These are phyloP conservation scores for Spondyliosoma cantharus DNA, from an alignment of 2,797 vertebrate species.

Conservation along the genomic window DNA sequence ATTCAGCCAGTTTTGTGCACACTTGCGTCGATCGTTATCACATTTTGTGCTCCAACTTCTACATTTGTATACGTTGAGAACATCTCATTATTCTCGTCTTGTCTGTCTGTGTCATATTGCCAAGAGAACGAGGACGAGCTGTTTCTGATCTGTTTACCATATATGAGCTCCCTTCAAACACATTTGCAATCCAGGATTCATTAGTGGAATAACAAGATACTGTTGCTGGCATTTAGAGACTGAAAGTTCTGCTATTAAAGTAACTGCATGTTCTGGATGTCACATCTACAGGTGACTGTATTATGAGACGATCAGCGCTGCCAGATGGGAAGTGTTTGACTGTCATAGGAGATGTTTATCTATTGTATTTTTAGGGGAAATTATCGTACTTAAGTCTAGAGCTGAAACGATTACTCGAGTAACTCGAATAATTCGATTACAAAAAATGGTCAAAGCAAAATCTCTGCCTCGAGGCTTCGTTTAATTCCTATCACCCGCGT, in stretches of 20 bases:
- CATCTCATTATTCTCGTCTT: constrained; percentile 6
- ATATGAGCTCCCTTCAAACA: constrained; percentile 6
- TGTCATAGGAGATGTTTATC: no score
- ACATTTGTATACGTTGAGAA: constrained; percentile 26
- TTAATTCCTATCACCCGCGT: no score
- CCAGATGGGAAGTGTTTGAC: no score
- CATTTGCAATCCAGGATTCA: constrained; percentile 1
- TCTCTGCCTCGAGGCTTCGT: no score
- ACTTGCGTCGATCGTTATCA: neutral
- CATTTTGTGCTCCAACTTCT: constrained; percentile 16
- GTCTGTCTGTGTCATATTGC: constrained; percentile 39
- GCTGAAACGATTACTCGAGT: no score
- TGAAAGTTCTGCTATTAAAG: neutral
- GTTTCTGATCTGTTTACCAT: constrained; percentile 23
- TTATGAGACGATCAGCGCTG: neutral
- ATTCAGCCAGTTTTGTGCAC: neutral
- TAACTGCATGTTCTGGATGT: neutral
- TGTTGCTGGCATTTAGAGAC: constrained; percentile 5
- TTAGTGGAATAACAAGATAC: neutral
- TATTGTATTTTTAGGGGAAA: no score
- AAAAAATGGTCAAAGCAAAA: no score
- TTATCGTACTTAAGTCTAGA: no score
- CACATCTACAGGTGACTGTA: neutral
- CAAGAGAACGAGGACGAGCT: constrained; percentile 44
- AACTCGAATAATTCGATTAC: no score